A percentile compares a stretch with the other conserved stretches of the same genome.
Evolutionary conservation across 2,113 vertebrate genomes (phyloP).

Genomic region (Neoarius graeffei): DNA sequence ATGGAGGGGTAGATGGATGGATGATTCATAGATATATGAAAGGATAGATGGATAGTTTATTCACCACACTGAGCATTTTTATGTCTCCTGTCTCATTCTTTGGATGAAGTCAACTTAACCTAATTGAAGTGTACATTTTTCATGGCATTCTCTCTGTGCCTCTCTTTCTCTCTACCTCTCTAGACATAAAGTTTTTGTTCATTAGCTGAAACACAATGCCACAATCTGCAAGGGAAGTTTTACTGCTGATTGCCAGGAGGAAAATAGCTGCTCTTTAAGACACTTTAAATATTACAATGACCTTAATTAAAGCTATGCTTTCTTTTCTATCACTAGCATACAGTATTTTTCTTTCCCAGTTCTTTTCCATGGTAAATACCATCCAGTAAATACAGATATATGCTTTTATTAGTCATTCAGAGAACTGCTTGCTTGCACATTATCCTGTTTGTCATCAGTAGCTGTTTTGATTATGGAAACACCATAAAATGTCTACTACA

Average conservation of each 20-base stretch:
- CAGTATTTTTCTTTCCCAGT: background rate
- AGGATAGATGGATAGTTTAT: background rate
- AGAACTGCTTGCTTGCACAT: background rate
- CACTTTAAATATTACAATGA: slow-evolving; percentile 50
- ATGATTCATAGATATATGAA: background rate
- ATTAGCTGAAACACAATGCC: slow-evolving; percentile 46
- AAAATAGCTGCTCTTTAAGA: slow-evolving; percentile 42
- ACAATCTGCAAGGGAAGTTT: slow-evolving; percentile 55
- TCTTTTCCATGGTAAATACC: background rate
- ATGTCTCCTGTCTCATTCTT: background rate
- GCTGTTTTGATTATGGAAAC: background rate
- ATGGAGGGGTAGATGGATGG: background rate
- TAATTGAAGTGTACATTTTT: background rate
- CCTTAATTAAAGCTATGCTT: slow-evolving; percentile 47
- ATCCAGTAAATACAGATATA: background rate
- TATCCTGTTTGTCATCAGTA: background rate
- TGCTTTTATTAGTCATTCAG: slow-evolving; percentile 6
- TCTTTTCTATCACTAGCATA: background rate
- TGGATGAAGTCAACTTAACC: background rate
- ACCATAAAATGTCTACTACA: background rate
- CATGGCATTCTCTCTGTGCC: background rate
- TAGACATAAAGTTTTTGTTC: slow-evolving; percentile 43
- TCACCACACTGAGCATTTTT: background rate
- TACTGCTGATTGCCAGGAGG: slow-evolving; percentile 44
- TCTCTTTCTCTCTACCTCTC: slow-evolving; percentile 8